Evolutionary conservation across 2,113 vertebrate species (phyloP).

Genomic region (Ailurus styani): DNA sequence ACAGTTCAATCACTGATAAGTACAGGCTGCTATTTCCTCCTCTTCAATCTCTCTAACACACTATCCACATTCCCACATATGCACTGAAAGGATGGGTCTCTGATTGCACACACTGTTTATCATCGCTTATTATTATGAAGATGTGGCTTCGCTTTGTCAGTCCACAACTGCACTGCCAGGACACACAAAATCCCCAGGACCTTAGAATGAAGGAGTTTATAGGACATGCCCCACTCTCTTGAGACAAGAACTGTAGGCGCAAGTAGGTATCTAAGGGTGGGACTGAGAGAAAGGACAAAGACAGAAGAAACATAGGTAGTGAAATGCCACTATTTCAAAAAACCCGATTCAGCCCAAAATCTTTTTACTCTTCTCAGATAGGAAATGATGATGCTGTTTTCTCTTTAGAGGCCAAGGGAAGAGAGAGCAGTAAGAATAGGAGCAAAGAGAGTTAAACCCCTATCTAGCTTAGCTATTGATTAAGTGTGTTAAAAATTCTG

Average conservation of each 20-base stretch:
- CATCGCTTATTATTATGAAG: background rate
- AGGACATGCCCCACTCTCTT: background rate
- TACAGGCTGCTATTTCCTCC: background rate
- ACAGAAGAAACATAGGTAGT: background rate
- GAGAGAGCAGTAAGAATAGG: background rate
- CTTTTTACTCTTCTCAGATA: background rate
- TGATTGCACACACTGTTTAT: background rate
- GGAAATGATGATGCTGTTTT: background rate
- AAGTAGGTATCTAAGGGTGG: fast-evolving
- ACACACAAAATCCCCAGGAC: background rate
- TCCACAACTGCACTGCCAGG: background rate
- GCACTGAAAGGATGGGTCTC: background rate
- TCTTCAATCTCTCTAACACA: background rate
- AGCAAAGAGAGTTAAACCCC: background rate
- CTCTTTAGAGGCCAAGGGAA: background rate
- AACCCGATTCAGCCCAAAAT: background rate
- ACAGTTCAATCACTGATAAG: background rate
- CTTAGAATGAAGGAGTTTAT: background rate
- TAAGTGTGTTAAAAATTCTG: background rate
- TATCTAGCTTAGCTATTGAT: background rate
- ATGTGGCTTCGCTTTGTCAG: background rate
- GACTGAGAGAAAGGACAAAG: background rate
- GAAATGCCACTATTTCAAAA: background rate
- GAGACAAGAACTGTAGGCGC: background rate
- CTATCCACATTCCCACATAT: background rate